Conservation (phyloP, 1,140 invertebrate genomes). For the Sipha flava region DNA sequence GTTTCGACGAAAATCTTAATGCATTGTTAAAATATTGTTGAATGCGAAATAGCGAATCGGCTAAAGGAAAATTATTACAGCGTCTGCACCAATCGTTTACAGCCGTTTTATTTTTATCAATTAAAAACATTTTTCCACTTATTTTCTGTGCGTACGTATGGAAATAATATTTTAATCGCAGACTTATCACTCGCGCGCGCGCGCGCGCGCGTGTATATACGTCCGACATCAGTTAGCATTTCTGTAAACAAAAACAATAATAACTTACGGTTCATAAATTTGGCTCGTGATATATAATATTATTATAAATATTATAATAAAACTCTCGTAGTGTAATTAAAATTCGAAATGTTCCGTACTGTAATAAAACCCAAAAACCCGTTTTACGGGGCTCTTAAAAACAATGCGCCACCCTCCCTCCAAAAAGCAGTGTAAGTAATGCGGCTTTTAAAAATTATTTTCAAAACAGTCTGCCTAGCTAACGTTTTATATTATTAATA, state of each 20-base stretch:
- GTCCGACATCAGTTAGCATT: not conserved
- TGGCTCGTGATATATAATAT: not conserved
- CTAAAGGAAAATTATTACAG: not conserved
- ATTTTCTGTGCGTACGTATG: not conserved
- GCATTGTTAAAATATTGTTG: too few relatives aligned
- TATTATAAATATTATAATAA: conserved; percentile 23
- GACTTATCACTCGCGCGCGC: not conserved
- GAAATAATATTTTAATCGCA: not conserved
- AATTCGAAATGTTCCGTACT: conserved; percentile 7
- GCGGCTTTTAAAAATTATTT: conserved; percentile 31
- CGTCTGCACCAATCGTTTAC: too few relatives aligned
- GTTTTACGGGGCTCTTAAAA: conserved; percentile 25
- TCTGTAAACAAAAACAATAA: conserved; percentile 1
- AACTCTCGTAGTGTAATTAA: conserved; percentile 16
- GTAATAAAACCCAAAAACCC: conserved; percentile 29
- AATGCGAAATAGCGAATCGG: too few relatives aligned
- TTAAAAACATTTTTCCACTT: not conserved
- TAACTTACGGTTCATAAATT: conserved; percentile 16
- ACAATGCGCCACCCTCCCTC: not conserved
- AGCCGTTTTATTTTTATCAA: not conserved
- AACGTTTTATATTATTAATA: conserved; percentile 27
- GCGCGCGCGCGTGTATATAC: too few relatives aligned
- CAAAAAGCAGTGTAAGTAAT: not conserved
- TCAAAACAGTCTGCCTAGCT: conserved; percentile 6
- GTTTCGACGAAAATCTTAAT: too few relatives aligned